Evolutionary conservation across 2,888 invertebrate genomes (phyloP).

Genomic region (Andricus quercusramuli): DNA sequence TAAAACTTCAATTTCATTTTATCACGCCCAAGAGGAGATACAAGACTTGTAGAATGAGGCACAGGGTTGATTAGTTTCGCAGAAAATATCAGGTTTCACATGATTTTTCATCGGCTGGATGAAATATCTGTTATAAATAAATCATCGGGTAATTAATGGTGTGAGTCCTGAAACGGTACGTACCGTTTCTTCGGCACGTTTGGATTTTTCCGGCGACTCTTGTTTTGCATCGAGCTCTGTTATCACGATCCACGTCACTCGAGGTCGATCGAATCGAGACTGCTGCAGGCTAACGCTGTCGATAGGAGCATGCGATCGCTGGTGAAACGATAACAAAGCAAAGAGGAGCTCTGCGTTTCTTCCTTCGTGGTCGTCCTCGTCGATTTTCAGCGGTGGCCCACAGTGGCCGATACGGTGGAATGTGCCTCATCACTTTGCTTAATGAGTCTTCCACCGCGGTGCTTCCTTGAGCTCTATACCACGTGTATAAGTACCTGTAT

Average conservation of each 20-base stretch:
- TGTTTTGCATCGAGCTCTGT: conserved; percentile 52
- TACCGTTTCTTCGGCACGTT: conserved; percentile 48
- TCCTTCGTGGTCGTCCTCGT: conserved; percentile 40
- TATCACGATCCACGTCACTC: conserved; percentile 56
- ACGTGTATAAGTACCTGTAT: conserved; percentile 49
- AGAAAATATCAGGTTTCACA: not conserved
- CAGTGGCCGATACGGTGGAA: conserved; percentile 58
- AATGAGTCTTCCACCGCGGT: conserved; percentile 60
- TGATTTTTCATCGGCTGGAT: not conserved
- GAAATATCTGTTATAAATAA: conserved; percentile 27
- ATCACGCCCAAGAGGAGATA: not conserved
- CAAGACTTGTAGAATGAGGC: not conserved
- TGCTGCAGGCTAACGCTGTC: conserved; percentile 47
- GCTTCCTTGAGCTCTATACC: conserved; percentile 44
- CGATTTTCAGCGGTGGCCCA: conserved; percentile 47
- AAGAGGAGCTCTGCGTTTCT: conserved; percentile 45
- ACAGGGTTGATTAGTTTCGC: not conserved
- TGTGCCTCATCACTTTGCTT: conserved; percentile 67
- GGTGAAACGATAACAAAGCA: conserved; percentile 42
- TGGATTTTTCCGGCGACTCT: conserved; percentile 46
- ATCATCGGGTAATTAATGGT: conserved; percentile 19
- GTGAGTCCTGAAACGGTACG: conserved; percentile 33
- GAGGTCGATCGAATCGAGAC: conserved; percentile 51
- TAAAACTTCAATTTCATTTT: not conserved
- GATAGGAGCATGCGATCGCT: conserved; percentile 50